Percentiles rank a stretch among this genome's conserved stretches.
phyloP scores from a whole-genome alignment of 2,888 invertebrate species.

The Capitulum mitella region DNA sequence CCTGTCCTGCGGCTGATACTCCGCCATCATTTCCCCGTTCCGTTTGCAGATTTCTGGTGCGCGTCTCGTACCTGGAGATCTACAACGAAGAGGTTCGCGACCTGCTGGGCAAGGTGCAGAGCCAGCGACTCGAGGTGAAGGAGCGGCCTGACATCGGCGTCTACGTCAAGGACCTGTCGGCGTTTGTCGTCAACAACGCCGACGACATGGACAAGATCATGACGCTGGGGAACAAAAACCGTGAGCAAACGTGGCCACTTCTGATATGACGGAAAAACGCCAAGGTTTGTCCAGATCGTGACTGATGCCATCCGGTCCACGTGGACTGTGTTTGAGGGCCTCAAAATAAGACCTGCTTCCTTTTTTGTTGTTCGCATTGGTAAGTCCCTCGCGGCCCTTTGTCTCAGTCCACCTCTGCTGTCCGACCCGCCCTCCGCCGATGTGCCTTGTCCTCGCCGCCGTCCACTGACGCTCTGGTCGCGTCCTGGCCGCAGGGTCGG shows the following conservation, averaged over 20 bases:
- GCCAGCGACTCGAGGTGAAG: conserved; percentile 78
- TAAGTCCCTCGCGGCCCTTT: too few relatives aligned
- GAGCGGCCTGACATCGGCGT: conserved; percentile 95
- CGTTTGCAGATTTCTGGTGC: conserved; percentile 85
- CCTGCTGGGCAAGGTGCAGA: conserved; percentile 79
- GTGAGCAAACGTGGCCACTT: too few relatives aligned
- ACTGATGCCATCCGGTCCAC: too few relatives aligned
- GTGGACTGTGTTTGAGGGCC: too few relatives aligned
- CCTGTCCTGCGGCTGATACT: too few relatives aligned
- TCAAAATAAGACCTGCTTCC: too few relatives aligned
- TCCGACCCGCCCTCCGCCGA: neutral
- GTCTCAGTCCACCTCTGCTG: too few relatives aligned
- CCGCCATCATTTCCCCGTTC: too few relatives aligned
- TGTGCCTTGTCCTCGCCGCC: neutral
- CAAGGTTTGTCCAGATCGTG: too few relatives aligned
- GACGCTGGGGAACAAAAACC: conserved; percentile 92
- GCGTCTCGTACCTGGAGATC: conserved; percentile 96
- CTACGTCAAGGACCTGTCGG: conserved; percentile 93
- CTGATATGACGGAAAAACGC: too few relatives aligned
- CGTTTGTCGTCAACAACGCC: conserved; percentile 95
- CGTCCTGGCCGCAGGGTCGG: conserved; percentile 50
- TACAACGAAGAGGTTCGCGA: conserved; percentile 99
- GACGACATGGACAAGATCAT: conserved; percentile 91
- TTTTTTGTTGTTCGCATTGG: too few relatives aligned
- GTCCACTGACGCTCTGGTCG: too few relatives aligned